Evolutionary conservation across 2,888 invertebrate species (phyloP).

Genomic region (Andrena fulva): DNA sequence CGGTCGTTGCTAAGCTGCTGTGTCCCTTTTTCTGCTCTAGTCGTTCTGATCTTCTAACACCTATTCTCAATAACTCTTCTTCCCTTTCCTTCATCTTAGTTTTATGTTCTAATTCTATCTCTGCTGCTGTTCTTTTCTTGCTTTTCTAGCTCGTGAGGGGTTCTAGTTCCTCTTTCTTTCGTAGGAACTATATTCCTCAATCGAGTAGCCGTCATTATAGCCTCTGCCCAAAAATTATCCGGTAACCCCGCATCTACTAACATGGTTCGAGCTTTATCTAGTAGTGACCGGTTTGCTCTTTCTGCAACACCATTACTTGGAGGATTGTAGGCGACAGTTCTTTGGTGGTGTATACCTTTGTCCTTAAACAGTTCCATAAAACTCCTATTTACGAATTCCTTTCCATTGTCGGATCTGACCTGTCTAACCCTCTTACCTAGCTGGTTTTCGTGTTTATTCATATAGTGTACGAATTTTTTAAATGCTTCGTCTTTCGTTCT

Average conservation of each 20-base stretch:
- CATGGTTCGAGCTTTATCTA: conserved; percentile 1
- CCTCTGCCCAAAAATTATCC: neutral
- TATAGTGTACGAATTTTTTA: neutral
- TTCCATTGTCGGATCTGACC: neutral
- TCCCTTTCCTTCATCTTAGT: neutral
- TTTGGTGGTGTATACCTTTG: neutral
- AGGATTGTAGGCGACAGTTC: neutral
- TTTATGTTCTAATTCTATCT: neutral
- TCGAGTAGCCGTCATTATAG: neutral
- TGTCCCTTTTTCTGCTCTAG: neutral
- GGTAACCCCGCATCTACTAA: neutral
- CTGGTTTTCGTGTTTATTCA: neutral
- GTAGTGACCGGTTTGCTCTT: neutral
- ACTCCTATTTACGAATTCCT: neutral
- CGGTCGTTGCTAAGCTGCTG: neutral
- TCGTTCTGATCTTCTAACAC: neutral
- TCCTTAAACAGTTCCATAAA: neutral
- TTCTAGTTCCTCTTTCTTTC: neutral
- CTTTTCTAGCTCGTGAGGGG: neutral
- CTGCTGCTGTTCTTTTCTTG: neutral
- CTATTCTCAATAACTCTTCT: neutral
- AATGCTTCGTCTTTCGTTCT: neutral
- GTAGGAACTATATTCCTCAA: neutral
- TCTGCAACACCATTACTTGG: neutral
- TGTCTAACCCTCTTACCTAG: neutral